Base-by-base conservation (phyloP, 2,888 invertebrate species). In the Invenusta paracnida region DNA sequence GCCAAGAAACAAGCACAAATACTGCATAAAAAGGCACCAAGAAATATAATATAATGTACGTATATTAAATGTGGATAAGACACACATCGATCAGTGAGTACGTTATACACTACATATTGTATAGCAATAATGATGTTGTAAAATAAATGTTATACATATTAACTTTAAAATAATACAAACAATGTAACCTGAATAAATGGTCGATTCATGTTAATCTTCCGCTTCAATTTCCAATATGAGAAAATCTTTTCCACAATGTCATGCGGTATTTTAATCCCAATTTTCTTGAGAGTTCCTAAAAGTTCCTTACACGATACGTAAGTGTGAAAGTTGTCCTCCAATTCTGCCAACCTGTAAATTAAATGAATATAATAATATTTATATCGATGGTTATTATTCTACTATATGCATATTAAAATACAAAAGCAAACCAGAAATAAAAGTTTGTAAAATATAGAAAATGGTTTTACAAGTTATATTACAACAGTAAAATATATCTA, bases 171-270 rank as follows among this genome's bases (percentile, higher is more conserved):
- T n/a, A n/a, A n/a, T n/a, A n/a, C n/a, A n/a, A n/a, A n/a, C n/a
- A n/a, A n/a, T n/a, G n/a, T n/a, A n/a, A n/a, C n/a, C 81, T 81
- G 30, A 31, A 86, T 86, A n/a, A 86, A 28, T 23, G 86, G 85
- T 73, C 81, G 67, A 27, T 86, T 86, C 13, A 31, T 82, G 67
- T 86, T 87, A 13, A 30, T 29, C 11, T 67, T 67, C 66, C 87
- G 67, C 31, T 87, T 87, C 0, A 86, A 23, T 30, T 82, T 86
- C 87, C 87, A 87, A 82, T 87, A 87, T 5, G 66, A 29, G 31
- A 25, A 83, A 29, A 83, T 85, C 23, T 31, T 83, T 0, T 83
- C 27, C 11, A 23, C 30, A 2, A 85, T 85, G 82, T 85, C 82
- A 17, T 30, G 0, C 29, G 82, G 85, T 25, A 82, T 85, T 11